These are phyloP conservation scores for Plectropomus leopardus DNA, from an alignment of 2,113 vertebrate genomes.

Conservation along the genomic window DNA sequence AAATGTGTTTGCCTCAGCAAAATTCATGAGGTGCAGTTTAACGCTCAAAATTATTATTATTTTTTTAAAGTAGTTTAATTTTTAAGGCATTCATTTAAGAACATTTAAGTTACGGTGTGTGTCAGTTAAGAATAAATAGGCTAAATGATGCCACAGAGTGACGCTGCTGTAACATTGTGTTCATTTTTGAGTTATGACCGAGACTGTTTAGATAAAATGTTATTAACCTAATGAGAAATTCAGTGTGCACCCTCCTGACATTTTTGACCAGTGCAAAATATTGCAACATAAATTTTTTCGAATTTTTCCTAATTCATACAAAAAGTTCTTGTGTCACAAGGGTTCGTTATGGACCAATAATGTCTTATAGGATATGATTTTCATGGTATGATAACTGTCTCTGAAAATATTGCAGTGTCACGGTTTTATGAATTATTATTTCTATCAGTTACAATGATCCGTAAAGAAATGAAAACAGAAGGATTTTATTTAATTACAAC, in stretches of 20 bases:
- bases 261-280: neutral
- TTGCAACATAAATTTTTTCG: neutral
- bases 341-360: neutral
- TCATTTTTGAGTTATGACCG: neutral
- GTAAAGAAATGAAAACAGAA: too few species aligned
- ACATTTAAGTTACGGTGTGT: neutral
- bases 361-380: too few species aligned
- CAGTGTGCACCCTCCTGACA: neutral
- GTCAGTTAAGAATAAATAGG: neutral
- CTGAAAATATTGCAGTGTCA: too few species aligned
- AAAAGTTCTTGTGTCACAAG: neutral
- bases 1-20: too few species aligned
- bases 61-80: too few species aligned
- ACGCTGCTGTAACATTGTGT: too few species aligned
- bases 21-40: too few species aligned
- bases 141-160: neutral
- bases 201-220: neutral
- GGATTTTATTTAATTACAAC: too few species aligned
- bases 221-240: neutral
- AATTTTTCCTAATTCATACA: neutral
- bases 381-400: too few species aligned
- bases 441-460: too few species aligned
- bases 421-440: too few species aligned
- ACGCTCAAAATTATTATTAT: too few species aligned
- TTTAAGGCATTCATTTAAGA: neutral